Conservation (phyloP, 2,113 vertebrate genomes). For the Geococcyx californianus region DNA sequence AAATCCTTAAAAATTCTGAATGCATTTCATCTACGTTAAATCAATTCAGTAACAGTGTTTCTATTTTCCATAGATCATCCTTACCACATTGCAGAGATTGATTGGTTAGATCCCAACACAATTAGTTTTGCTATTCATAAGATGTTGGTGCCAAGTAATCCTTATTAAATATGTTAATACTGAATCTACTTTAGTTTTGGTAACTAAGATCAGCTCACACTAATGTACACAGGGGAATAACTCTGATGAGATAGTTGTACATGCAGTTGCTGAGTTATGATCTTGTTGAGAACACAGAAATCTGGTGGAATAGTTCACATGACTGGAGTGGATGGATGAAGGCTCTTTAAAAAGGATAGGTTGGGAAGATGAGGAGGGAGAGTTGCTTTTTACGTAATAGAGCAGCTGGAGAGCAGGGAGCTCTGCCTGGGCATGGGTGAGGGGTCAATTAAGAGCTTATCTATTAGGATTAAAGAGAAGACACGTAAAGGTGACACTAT, state of each 20-base stretch:
- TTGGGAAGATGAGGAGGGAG: rapidly evolving
- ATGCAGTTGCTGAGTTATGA: background rate
- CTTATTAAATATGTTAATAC: background rate
- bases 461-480: background rate
- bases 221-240: background rate
- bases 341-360: background rate
- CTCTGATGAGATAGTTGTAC: background rate
- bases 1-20: background rate
- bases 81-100: background rate
- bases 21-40: rapidly evolving
- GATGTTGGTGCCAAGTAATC: background rate
- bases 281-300: background rate
- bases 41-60: background rate
- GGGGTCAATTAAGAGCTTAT: background rate
- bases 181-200: background rate
- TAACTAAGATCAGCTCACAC: background rate
- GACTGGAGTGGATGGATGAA: background rate
- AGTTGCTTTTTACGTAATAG: background rate
- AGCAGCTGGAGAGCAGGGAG: background rate
- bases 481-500: background rate
- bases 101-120: background rate
- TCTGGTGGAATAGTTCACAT: background rate
- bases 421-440: background rate
- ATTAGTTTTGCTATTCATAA: background rate
- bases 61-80: background rate